A percentile compares a stretch with the other conserved stretches of the same genome.
Conservation (phyloP, 2,113 vertebrate genomes). For the Heliornis fulica region DNA sequence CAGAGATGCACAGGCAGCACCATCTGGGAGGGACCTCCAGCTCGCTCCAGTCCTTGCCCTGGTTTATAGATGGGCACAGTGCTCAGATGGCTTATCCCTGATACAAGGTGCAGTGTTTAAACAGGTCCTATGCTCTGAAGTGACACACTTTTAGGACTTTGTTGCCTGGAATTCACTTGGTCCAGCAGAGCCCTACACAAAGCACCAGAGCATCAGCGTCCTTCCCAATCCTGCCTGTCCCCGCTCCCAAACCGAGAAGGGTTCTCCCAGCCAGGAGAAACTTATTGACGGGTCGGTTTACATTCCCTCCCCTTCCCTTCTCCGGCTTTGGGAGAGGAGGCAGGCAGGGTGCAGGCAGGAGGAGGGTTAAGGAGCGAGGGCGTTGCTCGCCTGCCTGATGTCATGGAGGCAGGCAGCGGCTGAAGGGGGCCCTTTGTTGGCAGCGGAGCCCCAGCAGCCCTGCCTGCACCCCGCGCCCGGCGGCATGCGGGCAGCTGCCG, state of each 20-base stretch:
- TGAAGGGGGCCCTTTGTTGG: constrained; percentile 97
- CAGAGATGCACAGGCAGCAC: background rate
- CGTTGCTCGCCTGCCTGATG: constrained; percentile 82
- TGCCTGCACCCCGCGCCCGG: constrained; percentile 66
- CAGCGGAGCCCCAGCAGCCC: constrained; percentile 75
- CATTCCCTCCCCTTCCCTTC: background rate
- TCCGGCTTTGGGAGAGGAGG: background rate
- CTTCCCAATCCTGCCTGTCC: background rate
- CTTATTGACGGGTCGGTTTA: background rate
- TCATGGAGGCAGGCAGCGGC: constrained; percentile 83
- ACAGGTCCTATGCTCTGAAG: background rate
- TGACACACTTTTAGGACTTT: accelerated
- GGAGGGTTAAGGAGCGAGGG: constrained; percentile 78
- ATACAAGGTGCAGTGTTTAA: background rate
- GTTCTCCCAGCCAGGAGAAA: background rate
- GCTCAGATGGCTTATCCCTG: background rate
- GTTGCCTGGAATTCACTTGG: background rate
- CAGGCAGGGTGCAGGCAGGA: background rate
- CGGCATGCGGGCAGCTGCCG: constrained; percentile 6
- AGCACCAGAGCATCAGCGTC: background rate
- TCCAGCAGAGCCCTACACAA: background rate
- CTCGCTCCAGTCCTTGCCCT: background rate
- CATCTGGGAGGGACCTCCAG: background rate
- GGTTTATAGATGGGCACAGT: accelerated
- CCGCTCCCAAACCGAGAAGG: background rate